Base-by-base conservation (phyloP, 1,140 invertebrate genomes). In the Pseudomyrmex sp. region DNA sequence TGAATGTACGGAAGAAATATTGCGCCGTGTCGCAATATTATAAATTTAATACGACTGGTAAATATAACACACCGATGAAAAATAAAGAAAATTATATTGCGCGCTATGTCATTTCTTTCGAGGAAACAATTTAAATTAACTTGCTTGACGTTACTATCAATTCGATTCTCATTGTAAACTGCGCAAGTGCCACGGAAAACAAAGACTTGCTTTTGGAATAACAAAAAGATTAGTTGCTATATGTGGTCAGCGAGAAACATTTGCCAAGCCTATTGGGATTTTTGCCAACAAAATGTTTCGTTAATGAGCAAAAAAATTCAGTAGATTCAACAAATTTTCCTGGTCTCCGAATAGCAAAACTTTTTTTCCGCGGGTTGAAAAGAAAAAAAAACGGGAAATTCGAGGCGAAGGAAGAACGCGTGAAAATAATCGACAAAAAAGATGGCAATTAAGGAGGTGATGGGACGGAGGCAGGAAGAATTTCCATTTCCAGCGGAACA, bases 401-500 rank as follows among this genome's bases (percentile, higher is more conserved):
- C n/a, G n/a, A 58, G 44, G 46, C 12, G 70, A 76, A 50, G 12
- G 56, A 86, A 52, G 66, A 86, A 52, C 44, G 48, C 15, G 23
- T 59, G 84, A 74, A 80, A 26, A 83, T 82, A 75, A 63, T 46
- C 54, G 52, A 3, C 44, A 54, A 63, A 54, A 63, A 35, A 69
- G 83, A 83, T 83, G 76, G 68, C 82, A 87, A 87, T 88, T 88
- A 87, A 82, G 75, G 80, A 83, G 65, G 65, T 69, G 83, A 85
- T 83, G 66, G 35, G 59, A 75, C 70, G 69, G 59, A 76, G n/a
- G 75, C 54, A 87, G 83, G 88, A 87, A 86, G 89, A 91, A 93
- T 93, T 93, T 92, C 91, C 92, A 93, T 93, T 93, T 92, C 89
- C 88, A 92, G 85, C 85, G 89, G 86, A 91, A 91, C 89, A 88